Conservation (phyloP, 37 sponge, comb jelly and placozoan species). For the Mnemiopsis leidyi region DNA sequence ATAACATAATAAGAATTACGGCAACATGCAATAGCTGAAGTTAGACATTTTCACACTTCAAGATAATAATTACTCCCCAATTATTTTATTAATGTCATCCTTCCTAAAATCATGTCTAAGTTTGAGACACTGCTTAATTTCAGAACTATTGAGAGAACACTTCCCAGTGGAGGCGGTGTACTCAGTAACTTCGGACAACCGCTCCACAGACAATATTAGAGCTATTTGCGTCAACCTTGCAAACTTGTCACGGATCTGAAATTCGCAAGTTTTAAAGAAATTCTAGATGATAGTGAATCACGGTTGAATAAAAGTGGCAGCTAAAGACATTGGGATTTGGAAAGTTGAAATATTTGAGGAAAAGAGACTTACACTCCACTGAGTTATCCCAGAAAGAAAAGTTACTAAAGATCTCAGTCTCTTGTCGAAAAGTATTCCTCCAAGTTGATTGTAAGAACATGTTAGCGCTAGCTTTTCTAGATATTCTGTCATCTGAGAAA, state of each 20-base stretch:
- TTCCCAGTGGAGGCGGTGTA: not conserved
- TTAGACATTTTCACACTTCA: too few species aligned
- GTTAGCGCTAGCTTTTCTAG: slow-evolving; percentile 47
- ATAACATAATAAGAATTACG: too few species aligned
- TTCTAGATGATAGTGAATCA: too few species aligned
- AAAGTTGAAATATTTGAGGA: too few species aligned
- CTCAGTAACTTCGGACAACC: not conserved
- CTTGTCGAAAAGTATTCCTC: slow-evolving; percentile 38
- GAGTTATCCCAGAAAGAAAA: not conserved
- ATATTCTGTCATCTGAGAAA: slow-evolving; percentile 12
- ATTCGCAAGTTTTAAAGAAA: too few species aligned
- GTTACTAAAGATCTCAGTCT: slow-evolving; percentile 31
- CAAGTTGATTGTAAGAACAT: slow-evolving; percentile 38
- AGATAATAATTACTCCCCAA: not conserved
- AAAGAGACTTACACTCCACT: slow-evolving; percentile 64
- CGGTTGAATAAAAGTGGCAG: too few species aligned
- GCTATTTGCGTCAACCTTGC: slow-evolving; percentile 1
- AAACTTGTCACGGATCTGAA: slow-evolving; percentile 38
- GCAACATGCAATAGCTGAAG: too few species aligned
- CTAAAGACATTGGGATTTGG: too few species aligned
- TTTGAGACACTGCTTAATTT: slow-evolving; percentile 34
- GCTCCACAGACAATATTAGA: slow-evolving; percentile 31
- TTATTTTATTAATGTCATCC: slow-evolving; percentile 31
- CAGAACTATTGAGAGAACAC: not conserved
- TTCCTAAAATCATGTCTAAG: slow-evolving; percentile 17